Conservation (phyloP, 2,888 invertebrate species). For the Archips crataeganus region DNA sequence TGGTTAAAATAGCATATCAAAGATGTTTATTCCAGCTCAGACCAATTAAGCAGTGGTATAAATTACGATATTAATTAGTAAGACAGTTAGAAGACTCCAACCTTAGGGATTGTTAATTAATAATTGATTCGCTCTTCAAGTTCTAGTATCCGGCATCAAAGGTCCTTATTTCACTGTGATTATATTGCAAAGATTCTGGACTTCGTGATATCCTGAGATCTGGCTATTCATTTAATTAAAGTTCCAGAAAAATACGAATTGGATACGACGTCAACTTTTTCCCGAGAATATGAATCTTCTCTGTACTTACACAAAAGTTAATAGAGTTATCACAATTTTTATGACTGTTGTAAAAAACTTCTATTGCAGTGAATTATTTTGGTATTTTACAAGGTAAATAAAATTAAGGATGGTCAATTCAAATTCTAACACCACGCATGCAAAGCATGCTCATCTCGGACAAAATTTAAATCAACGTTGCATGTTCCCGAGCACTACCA, state of each 20-base stretch:
- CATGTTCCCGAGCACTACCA: neutral
- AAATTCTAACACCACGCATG: too few species aligned
- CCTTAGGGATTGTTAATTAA: constrained; percentile 3
- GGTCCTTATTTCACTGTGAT: constrained; percentile 4
- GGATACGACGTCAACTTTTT: neutral
- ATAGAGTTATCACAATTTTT: too few species aligned
- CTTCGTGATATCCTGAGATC: neutral
- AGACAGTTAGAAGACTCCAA: neutral
- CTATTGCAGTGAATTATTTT: too few species aligned
- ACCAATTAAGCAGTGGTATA: neutral
- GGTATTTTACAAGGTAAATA: neutral
- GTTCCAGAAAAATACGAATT: neutral
- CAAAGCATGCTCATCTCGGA: neutral
- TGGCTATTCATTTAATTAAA: neutral
- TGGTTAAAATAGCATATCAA: too few species aligned
- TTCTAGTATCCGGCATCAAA: constrained; percentile 16
- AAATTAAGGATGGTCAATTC: neutral
- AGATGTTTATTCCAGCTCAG: neutral
- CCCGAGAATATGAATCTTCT: neutral
- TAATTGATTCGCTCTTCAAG: neutral
- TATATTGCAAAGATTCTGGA: constrained; percentile 10
- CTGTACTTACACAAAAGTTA: neutral
- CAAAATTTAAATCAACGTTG: neutral
- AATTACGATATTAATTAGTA: neutral
- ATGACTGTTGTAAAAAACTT: too few species aligned